Evolutionary conservation across 2,113 vertebrate species (phyloP).

Genomic region (Zosterops borbonicus): DNA sequence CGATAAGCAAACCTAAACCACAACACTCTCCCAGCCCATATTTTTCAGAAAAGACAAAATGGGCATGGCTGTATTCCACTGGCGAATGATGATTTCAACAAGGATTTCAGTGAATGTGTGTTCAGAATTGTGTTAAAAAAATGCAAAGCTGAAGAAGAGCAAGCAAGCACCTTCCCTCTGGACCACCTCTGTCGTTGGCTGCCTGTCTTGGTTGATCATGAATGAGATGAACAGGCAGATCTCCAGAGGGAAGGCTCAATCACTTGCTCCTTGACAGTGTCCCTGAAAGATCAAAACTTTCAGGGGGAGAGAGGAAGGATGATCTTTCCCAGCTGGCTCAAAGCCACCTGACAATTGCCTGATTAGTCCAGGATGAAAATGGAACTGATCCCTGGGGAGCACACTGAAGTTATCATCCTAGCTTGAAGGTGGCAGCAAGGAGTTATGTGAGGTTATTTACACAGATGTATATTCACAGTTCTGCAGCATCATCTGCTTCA

Average conservation of each 20-base stretch:
- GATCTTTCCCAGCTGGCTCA: not conserved
- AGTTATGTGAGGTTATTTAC: not conserved
- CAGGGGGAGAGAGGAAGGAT: not conserved
- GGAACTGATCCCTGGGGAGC: not conserved
- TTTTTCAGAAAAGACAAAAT: not conserved
- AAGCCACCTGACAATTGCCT: not conserved
- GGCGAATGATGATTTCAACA: not conserved
- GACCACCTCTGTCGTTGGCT: not conserved
- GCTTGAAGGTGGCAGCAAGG: not conserved
- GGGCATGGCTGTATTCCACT: not conserved
- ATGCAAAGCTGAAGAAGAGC: not conserved
- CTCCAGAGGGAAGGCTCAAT: not conserved
- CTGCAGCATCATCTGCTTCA: not conserved
- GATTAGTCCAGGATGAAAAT: not conserved
- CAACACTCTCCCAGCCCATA: not conserved
- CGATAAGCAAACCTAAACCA: too few relatives aligned
- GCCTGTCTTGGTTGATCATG: not conserved
- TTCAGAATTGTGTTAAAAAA: not conserved
- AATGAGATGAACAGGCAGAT: not conserved
- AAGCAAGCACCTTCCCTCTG: fast-evolving
- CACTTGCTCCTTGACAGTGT: not conserved
- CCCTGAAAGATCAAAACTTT: not conserved
- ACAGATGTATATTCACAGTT: not conserved
- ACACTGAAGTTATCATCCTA: fast-evolving
- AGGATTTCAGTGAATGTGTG: not conserved